These are phyloP conservation scores for Zaprionus ghesquierei DNA, from an alignment of 1,140 invertebrate species.

Conservation along the genomic window DNA sequence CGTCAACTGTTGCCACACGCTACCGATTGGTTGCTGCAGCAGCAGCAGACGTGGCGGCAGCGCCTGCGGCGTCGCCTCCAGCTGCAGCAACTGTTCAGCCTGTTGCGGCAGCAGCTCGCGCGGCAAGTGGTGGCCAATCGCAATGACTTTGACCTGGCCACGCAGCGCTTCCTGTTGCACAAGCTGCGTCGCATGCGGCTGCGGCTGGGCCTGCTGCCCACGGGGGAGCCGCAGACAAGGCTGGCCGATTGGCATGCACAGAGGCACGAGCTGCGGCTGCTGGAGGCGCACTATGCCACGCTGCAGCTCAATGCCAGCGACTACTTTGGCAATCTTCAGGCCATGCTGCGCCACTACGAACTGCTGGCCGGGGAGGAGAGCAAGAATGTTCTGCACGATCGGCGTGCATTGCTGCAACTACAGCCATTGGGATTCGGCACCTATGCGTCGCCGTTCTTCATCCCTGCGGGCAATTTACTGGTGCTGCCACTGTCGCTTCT, in stretches of 20 bases:
- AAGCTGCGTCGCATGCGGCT: slow-evolving; percentile 44
- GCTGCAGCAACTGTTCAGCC: slow-evolving; percentile 32
- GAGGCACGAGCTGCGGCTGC: not conserved
- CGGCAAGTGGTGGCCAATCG: slow-evolving; percentile 30
- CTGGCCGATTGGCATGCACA: not conserved
- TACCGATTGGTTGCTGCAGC: slow-evolving; percentile 41
- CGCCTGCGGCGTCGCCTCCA: not conserved
- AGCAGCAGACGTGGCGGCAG: not conserved
- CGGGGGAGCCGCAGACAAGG: not conserved
- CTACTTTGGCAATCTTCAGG: slow-evolving; percentile 44
- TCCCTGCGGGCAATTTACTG: slow-evolving; percentile 22
- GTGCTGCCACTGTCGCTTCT: slow-evolving; percentile 50
- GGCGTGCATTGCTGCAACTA: not conserved
- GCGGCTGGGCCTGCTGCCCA: slow-evolving; percentile 41
- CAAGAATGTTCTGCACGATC: not conserved
- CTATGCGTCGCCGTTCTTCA: slow-evolving; percentile 48
- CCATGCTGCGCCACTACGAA: not conserved
- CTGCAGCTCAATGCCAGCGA: slow-evolving; percentile 24
- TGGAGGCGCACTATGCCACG: slow-evolving; percentile 22
- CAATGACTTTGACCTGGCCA: slow-evolving; percentile 8
- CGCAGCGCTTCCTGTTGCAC: slow-evolving; percentile 13
- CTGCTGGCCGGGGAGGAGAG: not conserved
- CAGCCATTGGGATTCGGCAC: slow-evolving; percentile 28
- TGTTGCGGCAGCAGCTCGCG: slow-evolving; percentile 38
- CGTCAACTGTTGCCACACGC: slow-evolving; percentile 49